These are phyloP conservation scores for Lochmaea capreae DNA, from an alignment of 2,888 invertebrate species.

Conservation along the genomic window DNA sequence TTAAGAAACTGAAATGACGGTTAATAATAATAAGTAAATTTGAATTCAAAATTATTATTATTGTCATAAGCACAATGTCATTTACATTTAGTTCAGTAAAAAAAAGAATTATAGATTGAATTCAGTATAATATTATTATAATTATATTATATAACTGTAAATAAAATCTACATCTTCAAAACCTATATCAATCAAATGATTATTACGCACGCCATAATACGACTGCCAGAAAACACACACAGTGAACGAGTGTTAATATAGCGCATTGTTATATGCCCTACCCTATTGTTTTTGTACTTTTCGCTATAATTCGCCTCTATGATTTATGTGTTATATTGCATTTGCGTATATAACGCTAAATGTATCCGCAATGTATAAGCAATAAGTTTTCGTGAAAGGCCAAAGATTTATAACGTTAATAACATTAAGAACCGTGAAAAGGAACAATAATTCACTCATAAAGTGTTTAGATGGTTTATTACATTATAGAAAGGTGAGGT, in stretches of 20 bases:
- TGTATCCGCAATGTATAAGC: constrained; percentile 28
- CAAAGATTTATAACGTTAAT: constrained; percentile 47
- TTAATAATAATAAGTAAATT: too few relatives aligned
- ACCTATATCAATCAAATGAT: too few relatives aligned
- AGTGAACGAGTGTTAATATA: not conserved
- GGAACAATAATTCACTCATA: constrained; percentile 43
- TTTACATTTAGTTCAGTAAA: too few relatives aligned
- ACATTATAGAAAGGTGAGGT: constrained; percentile 23
- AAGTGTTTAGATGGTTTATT: constrained; percentile 44
- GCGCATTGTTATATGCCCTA: constrained; percentile 28
- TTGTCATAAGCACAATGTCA: too few relatives aligned
- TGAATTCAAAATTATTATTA: too few relatives aligned
- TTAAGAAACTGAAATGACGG: too few relatives aligned
- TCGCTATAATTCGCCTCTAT: constrained; percentile 19
- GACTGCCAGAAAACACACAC: not conserved
- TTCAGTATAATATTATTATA: too few relatives aligned
- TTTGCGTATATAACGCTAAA: constrained; percentile 33
- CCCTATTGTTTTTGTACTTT: constrained; percentile 36
- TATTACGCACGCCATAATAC: too few relatives aligned
- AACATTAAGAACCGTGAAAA: constrained; percentile 47
- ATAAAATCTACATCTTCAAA: too few relatives aligned
- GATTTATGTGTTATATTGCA: constrained; percentile 39
- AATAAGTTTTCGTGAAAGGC: constrained; percentile 43
- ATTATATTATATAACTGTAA: too few relatives aligned
- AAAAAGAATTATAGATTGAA: too few relatives aligned